Percentiles rank a stretch among this genome's conserved stretches.
These are phyloP conservation scores for Poeciliopsis infans DNA, from an alignment of 2,797 vertebrate species.

Conservation along the genomic window DNA sequence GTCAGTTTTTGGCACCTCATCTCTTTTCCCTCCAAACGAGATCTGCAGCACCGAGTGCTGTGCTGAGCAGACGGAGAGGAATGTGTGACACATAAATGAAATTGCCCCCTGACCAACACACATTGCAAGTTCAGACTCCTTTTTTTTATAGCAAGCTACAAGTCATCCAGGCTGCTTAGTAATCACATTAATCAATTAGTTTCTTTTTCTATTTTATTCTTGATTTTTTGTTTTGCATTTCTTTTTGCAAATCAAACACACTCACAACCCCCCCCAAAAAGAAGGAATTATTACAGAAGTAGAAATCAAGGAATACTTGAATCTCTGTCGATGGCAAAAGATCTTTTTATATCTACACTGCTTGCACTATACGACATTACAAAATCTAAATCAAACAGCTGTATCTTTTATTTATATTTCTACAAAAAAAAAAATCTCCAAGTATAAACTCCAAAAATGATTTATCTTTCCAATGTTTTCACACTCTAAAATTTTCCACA, in stretches of 20 bases:
- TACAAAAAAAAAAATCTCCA: not conserved
- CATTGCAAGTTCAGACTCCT: conserved; percentile 15
- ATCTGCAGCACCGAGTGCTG: conserved; percentile 38
- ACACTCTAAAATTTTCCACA: not conserved
- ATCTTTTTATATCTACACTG: not conserved
- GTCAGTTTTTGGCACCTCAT: conserved; percentile 67
- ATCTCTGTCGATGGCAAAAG: not conserved
- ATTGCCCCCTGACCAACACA: conserved; percentile 29
- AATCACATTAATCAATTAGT: not conserved
- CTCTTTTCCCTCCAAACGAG: conserved; percentile 63
- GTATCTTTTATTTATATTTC: not conserved
- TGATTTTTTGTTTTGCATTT: not conserved
- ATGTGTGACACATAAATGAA: conserved; percentile 60
- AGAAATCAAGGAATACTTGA: not conserved
- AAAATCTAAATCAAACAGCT: not conserved
- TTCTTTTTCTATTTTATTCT: not conserved
- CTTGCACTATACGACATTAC: not conserved
- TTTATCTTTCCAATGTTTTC: not conserved
- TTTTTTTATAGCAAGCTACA: conserved; percentile 4
- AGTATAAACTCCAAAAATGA: not conserved
- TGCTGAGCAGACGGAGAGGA: conserved; percentile 59
- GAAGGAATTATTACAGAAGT: not conserved
- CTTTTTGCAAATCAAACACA: not conserved
- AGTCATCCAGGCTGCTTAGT: not conserved
- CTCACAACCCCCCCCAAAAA: not conserved